Base-by-base conservation (phyloP, 1,140 invertebrate genomes). In the Macrotrachela quadricornifera region DNA sequence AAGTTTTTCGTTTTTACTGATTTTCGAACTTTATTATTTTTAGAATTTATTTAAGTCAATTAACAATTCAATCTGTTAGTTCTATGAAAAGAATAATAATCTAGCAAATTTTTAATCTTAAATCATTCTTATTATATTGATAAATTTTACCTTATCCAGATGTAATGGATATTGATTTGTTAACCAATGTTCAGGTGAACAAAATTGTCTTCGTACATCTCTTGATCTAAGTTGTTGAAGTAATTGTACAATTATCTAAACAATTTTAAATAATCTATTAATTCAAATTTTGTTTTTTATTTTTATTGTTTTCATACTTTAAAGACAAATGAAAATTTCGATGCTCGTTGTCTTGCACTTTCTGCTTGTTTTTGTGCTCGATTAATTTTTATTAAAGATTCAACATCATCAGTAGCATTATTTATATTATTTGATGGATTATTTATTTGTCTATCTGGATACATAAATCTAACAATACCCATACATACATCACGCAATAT, bases 211-310 rank as follows among this genome's bases (percentile, higher is more conserved):
- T 54, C 77, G 74, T 16, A 80, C 72, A 69, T 88, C 83, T n/a
- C 84, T 73, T 0, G 76, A 77, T 66, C 87, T 80, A 36, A 90
- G 68, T 60, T 86, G 82, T 39, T 81, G 75, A 2, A 87, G 66
- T 6, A 88, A 67, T 15, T 76, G 75, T 3, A 83, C 80, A 8
- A 75, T 75, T 46, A 75, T 75, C 75, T 79, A 60, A 11, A 54
- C 30, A 48, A 4, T 30, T 4, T 4, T 8, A 30, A 30, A 4
- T 4, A 8, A 30, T 41, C 10, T 6, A 6, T 41, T 10, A 6
- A 41, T 13, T 41, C 39, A 10, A 53, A 48, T 16, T 15, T 40
- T 11, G 45, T 44, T 42, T 51, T 51, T n/a, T n/a, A n/a, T n/a
- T n/a, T n/a, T n/a, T n/a, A n/a, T n/a, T n/a, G n/a, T n/a, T n/a